Conservation (phyloP, 2,888 invertebrate genomes). For the Ophonus ardosiacus region DNA sequence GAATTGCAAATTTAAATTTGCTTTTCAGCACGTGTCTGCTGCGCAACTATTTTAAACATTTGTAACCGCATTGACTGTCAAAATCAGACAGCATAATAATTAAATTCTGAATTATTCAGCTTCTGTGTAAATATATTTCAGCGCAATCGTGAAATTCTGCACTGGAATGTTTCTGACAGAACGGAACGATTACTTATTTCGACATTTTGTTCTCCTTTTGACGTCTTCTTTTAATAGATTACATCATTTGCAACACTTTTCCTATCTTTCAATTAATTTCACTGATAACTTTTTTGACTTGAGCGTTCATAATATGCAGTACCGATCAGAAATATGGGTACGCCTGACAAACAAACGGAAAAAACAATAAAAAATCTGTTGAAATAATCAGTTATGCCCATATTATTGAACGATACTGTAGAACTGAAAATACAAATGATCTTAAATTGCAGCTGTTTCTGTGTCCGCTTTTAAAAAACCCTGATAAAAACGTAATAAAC, state of each 20-base stretch:
- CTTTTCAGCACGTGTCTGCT: conserved; percentile 26
- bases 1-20: conserved; percentile 43
- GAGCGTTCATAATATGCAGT: background rate
- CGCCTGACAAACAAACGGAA: too few species aligned
- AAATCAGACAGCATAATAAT: conserved; percentile 47
- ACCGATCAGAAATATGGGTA: too few species aligned
- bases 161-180: background rate
- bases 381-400: too few species aligned
- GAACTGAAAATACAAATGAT: too few species aligned
- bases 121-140: conserved; percentile 28
- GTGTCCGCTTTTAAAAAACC: too few species aligned
- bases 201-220: background rate
- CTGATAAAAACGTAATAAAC: background rate
- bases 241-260: background rate
- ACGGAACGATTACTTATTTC: background rate
- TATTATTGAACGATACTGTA: too few species aligned
- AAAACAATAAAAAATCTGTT: too few species aligned
- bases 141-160: background rate
- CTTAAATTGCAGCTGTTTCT: too few species aligned
- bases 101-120: conserved; percentile 38
- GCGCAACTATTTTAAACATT: conserved; percentile 47
- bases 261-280: background rate
- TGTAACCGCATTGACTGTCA: conserved; percentile 48
- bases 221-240: background rate
- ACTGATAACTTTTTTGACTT: background rate